These are phyloP conservation scores for Meloidogyne hapla DNA, from an alignment of 1,140 invertebrate species.

Conservation along the genomic window DNA sequence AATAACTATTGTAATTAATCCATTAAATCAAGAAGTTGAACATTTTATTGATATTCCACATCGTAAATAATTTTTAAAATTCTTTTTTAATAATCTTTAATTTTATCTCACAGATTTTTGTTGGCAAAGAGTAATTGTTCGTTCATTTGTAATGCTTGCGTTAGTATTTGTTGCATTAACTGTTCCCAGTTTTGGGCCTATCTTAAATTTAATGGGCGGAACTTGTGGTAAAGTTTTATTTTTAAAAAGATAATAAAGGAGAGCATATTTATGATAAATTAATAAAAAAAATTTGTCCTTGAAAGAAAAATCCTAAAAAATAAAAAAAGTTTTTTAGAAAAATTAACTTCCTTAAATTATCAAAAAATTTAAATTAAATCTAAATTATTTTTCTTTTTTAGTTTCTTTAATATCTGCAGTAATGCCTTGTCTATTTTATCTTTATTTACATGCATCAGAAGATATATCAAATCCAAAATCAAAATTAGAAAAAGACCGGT, in stretches of 20 bases:
- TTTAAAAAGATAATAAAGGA: neutral
- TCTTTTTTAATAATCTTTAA: neutral
- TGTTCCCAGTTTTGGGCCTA: constrained; percentile 46
- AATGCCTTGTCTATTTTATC: constrained; percentile 48
- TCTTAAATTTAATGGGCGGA: constrained; percentile 43
- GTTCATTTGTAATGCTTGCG: constrained; percentile 31
- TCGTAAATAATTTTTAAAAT: constrained; percentile 30
- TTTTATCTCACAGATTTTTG: constrained; percentile 30
- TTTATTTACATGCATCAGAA: constrained; percentile 41
- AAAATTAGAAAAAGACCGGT: neutral
- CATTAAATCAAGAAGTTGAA: constrained; percentile 49
- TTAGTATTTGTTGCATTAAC: constrained; percentile 37
- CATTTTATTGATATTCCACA: constrained; percentile 44
- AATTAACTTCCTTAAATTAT: too few relatives aligned
- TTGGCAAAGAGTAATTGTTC: constrained; percentile 33
- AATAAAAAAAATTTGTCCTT: too few relatives aligned
- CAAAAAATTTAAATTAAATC: too few relatives aligned
- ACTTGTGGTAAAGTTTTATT: constrained; percentile 16
- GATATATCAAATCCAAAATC: constrained; percentile 2
- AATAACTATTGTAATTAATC: constrained; percentile 47
- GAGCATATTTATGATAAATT: constrained; percentile 6
- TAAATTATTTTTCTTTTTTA: constrained; percentile 21
- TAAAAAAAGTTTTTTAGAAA: too few relatives aligned
- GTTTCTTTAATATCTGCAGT: constrained; percentile 50
- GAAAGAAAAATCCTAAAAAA: too few relatives aligned